Conservation (phyloP, 2,113 vertebrate species). For the Piliocolobus tephrosceles region DNA sequence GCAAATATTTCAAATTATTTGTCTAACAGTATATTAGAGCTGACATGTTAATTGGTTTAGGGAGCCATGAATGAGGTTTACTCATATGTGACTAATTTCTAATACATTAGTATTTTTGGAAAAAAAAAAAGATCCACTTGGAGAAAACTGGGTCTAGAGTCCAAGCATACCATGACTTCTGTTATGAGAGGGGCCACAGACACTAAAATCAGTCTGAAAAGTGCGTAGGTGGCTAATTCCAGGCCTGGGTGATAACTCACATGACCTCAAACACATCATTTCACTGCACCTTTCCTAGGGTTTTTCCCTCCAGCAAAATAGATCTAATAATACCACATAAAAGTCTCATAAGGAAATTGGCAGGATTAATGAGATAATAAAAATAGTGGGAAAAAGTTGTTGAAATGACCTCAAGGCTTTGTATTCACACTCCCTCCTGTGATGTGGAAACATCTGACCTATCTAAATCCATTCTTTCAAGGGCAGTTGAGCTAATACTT, state of each 20-base stretch:
- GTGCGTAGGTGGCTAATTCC: neutral
- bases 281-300: neutral
- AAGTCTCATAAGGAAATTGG: slow-evolving; percentile 11
- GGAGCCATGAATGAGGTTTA: slow-evolving; percentile 57
- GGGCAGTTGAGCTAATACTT: neutral
- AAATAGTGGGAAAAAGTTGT: slow-evolving; percentile 5
- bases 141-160: slow-evolving; percentile 26
- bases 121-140: slow-evolving; percentile 32
- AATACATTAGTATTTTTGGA: slow-evolving; percentile 52
- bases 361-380: slow-evolving; percentile 16
- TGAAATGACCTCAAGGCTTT: neutral
- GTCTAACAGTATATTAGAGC: slow-evolving; percentile 59
- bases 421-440: neutral
- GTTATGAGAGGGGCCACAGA: neutral
- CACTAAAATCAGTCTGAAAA: neutral
- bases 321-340: slow-evolving; percentile 14
- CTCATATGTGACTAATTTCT: slow-evolving; percentile 73
- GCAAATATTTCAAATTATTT: slow-evolving; percentile 74
- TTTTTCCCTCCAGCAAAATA: neutral
- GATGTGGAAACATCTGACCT: neutral
- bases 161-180: neutral
- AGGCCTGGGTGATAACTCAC: neutral
- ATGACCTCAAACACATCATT: neutral
- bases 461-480: neutral
- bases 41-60: slow-evolving; percentile 78